Conservation (phyloP, 2,888 invertebrate genomes). For the Ophion ellenae region DNA sequence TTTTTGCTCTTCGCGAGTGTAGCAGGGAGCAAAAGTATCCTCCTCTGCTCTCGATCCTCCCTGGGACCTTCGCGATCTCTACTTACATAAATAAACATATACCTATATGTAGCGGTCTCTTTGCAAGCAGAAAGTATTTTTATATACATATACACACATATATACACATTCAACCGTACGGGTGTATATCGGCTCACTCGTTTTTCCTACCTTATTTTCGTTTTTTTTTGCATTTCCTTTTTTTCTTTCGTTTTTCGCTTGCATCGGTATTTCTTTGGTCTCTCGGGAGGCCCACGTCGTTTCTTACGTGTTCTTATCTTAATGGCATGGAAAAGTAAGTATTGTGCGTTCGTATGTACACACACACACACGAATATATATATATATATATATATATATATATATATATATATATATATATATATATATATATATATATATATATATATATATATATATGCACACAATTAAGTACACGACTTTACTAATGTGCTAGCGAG, state of each 20-base stretch:
- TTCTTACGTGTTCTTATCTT: conserved; percentile 32
- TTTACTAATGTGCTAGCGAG: too few species aligned
- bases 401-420: too few species aligned
- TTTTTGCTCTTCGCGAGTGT: conserved; percentile 50
- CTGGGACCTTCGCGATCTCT: conserved; percentile 43
- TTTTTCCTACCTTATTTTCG: conserved; percentile 50
- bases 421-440: too few species aligned
- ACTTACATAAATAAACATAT: conserved; percentile 17
- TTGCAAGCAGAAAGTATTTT: not conserved
- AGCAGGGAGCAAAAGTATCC: conserved; percentile 43
- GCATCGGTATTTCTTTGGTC: conserved; percentile 34
- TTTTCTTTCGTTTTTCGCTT: conserved; percentile 21
- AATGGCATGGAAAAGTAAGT: conserved; percentile 7
- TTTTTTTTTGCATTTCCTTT: conserved; percentile 27
- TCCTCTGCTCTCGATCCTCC: conserved; percentile 36
- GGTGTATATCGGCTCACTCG: conserved; percentile 47
- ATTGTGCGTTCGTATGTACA: not conserved
- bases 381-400: too few species aligned
- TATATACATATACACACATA: conserved; percentile 7
- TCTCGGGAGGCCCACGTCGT: conserved; percentile 56
- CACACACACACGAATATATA: too few species aligned
- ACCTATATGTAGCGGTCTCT: not conserved
- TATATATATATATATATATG: too few species aligned
- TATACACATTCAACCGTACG: conserved; percentile 14
- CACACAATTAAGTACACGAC: too few species aligned